Conservation (phyloP, 2,113 vertebrate species). For the Jaculus jaculus region DNA sequence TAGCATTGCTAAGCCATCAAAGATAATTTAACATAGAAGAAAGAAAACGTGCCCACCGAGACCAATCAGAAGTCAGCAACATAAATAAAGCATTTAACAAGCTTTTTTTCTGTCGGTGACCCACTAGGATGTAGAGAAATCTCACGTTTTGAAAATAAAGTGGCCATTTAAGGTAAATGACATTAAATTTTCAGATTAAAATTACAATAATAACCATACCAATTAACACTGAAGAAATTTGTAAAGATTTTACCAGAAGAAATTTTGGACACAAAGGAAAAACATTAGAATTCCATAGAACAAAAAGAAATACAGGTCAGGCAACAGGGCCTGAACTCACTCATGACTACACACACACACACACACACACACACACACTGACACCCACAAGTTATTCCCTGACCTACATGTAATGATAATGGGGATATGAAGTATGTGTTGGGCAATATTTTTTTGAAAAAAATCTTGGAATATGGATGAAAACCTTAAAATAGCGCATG, state of each 20-base stretch:
- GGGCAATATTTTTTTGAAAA: background rate
- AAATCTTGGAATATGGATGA: background rate
- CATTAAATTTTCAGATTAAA: constrained; percentile 25
- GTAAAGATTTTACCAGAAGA: background rate
- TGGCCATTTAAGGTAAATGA: background rate
- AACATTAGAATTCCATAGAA: background rate
- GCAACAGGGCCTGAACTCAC: too few relatives aligned
- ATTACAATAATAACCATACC: background rate
- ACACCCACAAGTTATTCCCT: background rate
- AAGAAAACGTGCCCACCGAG: constrained; percentile 6
- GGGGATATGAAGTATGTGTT: background rate
- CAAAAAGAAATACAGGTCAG: background rate
- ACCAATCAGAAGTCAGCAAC: constrained; percentile 39
- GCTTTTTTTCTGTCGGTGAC: background rate
- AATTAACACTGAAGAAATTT: background rate
- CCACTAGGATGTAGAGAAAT: background rate
- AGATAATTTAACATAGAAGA: background rate
- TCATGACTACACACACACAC: too few relatives aligned
- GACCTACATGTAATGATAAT: background rate
- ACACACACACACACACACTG: too few relatives aligned
- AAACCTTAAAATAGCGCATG: background rate
- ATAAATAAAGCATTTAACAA: constrained; percentile 12
- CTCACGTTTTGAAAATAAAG: background rate
- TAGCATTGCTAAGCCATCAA: background rate
- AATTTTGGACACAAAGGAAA: background rate